Evolutionary conservation across 1,140 invertebrate genomes (phyloP), one percentile per base, ranked within the genome.

Genomic region (Battus philenor): DNA sequence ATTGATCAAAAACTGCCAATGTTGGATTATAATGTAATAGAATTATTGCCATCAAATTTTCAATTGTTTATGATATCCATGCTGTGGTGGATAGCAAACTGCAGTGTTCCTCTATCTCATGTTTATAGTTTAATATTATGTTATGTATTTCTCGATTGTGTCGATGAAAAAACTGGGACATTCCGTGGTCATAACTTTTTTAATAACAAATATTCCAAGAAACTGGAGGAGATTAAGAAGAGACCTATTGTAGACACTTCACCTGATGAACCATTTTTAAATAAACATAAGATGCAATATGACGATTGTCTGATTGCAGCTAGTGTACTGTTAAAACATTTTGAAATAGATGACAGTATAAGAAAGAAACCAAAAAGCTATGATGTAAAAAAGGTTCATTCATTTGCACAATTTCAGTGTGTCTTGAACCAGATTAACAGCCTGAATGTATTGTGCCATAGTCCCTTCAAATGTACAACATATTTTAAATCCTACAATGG

Each of bases 391-490:
- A 87, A 89, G 33, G 81, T 94, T 30, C 92, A 94, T 61, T 72
- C 70, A n/a, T 93, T 92, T 71, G 88, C 91, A 0, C 88, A 93
- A 68, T 91, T 94, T 78, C 93, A 95, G 70, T 89, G 87, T 71
- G 90, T 90, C 56, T 68, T 93, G 11, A 87, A 81, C 26, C 87
- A 91, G 34, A 65, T 89, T 1, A 89, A 89, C 51, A 78, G 88
- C 46, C 78, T 95, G 9, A 94, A 94, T 85, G 75, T 75, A 0
- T 59, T 94, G 12, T 80, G 93, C n/a, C 68, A 83, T 12, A 78
- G 73, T 50, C 90, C 90, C 0, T 90, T 89, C 55, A 50, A 78
- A 44, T 66, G 75, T 58, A 86, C 87, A 20, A 72, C 77, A 22
- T 85, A 91, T 63, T 86, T 83, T 29, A 87, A 89, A 54, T 83